Evolutionary conservation across 2,113 vertebrate species (phyloP).

Genomic region (Malaclemys terrapin): DNA sequence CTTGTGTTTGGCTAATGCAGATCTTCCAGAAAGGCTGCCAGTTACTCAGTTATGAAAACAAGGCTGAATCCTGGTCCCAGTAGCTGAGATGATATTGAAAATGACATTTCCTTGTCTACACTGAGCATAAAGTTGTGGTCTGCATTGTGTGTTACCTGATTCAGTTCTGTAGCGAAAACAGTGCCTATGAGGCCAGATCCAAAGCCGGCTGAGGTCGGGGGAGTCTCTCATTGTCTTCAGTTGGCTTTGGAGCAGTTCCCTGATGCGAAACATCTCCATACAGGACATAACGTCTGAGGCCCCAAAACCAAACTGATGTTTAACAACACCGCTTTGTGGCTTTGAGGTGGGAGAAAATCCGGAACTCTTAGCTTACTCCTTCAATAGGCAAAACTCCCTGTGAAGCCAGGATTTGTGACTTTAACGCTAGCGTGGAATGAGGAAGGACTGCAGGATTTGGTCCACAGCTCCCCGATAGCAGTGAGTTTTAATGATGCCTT

Average conservation of each 20-base stretch:
- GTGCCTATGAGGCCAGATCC: not conserved
- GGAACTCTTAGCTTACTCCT: not conserved
- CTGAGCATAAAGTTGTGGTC: accelerated
- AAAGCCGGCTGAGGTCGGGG: not conserved
- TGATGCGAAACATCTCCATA: not conserved
- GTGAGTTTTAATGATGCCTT: not conserved
- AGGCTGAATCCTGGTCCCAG: not conserved
- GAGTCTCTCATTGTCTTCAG: not conserved
- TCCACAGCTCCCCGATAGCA: not conserved
- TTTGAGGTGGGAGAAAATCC: not conserved
- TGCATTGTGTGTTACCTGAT: accelerated
- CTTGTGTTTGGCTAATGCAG: not conserved
- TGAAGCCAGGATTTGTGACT: not conserved
- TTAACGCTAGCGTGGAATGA: not conserved
- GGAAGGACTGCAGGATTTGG: not conserved
- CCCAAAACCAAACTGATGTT: not conserved
- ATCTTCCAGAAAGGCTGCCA: not conserved
- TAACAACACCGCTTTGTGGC: not conserved
- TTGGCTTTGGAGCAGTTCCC: not conserved
- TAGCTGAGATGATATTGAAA: not conserved
- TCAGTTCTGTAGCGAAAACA: not conserved
- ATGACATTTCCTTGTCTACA: not conserved
- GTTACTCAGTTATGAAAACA: not conserved
- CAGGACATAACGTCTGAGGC: not conserved
- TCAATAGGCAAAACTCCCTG: not conserved